Conservation (phyloP, 1,140 invertebrate species). For the Drusus annulatus region DNA sequence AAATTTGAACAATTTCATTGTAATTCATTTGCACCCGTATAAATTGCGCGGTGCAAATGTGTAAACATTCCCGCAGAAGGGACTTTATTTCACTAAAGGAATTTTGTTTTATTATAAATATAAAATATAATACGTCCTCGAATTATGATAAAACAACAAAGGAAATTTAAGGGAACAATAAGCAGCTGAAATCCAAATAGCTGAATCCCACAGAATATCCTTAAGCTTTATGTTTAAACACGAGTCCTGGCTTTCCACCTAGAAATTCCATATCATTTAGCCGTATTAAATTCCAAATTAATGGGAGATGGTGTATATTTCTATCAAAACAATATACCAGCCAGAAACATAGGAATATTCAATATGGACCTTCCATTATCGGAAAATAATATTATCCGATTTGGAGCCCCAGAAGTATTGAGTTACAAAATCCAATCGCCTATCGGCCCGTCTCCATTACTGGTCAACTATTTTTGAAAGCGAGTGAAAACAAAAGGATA, state of each 20-base stretch:
- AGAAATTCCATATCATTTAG: slow-evolving; percentile 40
- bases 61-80: too few relatives aligned
- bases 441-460: slow-evolving; percentile 18
- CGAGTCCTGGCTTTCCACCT: not conserved
- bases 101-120: too few relatives aligned
- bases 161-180: not conserved
- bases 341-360: slow-evolving; percentile 29
- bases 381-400: slow-evolving; percentile 38
- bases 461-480: slow-evolving; percentile 40
- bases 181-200: not conserved
- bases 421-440: slow-evolving; percentile 25
- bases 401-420: not conserved
- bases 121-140: too few relatives aligned
- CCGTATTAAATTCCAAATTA: slow-evolving; percentile 39
- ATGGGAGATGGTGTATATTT: slow-evolving; percentile 32
- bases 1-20: too few relatives aligned
- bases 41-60: too few relatives aligned
- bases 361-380: slow-evolving; percentile 34
- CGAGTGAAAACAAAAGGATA: slow-evolving; percentile 30
- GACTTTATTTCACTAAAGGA: too few relatives aligned
- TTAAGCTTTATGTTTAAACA: not conserved
- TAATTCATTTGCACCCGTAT: too few relatives aligned
- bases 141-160: not conserved
- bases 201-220: too few relatives aligned
- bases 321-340: slow-evolving; percentile 30